phyloP scores from a whole-genome alignment of 2,113 vertebrate genomes.

The Ploceus nigricollis region DNA sequence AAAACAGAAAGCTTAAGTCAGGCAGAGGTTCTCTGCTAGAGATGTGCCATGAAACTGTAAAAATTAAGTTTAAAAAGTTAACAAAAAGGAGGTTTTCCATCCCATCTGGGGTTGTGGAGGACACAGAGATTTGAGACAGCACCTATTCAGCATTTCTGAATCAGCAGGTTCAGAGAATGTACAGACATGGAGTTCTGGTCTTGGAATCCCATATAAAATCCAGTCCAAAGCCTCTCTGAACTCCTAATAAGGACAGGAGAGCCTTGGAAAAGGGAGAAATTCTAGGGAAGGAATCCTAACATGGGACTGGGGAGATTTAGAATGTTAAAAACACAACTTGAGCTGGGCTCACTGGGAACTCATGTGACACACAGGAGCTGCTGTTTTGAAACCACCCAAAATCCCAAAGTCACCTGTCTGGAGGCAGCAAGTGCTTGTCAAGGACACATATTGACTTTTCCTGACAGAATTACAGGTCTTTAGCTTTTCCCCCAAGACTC shows the following conservation, averaged over 20 bases:
- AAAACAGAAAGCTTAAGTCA: not conserved
- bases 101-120: not conserved
- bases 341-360: not conserved
- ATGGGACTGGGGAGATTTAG: not conserved
- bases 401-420: not conserved
- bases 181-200: not conserved
- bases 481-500: not conserved
- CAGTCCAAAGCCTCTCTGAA: not conserved
- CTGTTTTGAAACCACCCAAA: not conserved
- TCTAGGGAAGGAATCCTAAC: not conserved
- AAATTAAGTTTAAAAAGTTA: not conserved
- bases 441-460: not conserved
- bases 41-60: not conserved
- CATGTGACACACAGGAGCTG: not conserved
- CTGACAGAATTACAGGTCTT: constrained; percentile 2
- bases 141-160: not conserved
- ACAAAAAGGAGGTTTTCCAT: not conserved
- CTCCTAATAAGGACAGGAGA: not conserved
- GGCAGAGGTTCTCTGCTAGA: not conserved
- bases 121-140: not conserved
- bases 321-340: not conserved
- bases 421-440: not conserved
- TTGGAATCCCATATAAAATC: not conserved
- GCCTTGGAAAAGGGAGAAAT: not conserved
- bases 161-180: not conserved